Evolutionary conservation across 2,888 invertebrate species (phyloP).

Genomic region (Adela reaumurella): DNA sequence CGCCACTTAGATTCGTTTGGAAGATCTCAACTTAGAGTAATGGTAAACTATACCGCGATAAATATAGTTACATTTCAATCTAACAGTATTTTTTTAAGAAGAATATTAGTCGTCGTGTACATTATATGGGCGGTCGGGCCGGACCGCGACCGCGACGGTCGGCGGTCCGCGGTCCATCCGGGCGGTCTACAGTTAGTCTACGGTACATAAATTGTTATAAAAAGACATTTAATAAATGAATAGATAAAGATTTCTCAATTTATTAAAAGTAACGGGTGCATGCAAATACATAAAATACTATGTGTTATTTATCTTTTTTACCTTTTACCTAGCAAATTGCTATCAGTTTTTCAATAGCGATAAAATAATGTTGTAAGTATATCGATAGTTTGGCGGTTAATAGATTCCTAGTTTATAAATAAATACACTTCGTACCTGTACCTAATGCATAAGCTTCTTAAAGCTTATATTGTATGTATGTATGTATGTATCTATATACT

Average conservation of each 20-base stretch:
- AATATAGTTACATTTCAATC: conserved; percentile 54
- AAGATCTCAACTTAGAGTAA: conserved; percentile 1
- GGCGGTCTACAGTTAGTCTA: conserved; percentile 32
- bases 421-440: background rate
- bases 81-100: conserved; percentile 59
- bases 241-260: conserved; percentile 51
- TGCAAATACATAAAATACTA: conserved; percentile 51
- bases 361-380: conserved; percentile 24
- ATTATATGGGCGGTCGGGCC: conserved; percentile 17
- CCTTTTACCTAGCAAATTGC: conserved; percentile 46
- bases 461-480: background rate
- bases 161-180: background rate
- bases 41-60: conserved; percentile 19
- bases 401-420: background rate
- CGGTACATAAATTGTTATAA: conserved; percentile 42
- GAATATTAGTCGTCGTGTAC: conserved; percentile 55
- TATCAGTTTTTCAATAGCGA: conserved; percentile 46
- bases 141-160: background rate
- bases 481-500: background rate
- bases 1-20: background rate
- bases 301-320: conserved; percentile 56
- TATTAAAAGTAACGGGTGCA: conserved; percentile 50
- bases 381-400: background rate
- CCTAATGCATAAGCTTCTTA: background rate
- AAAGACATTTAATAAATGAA: conserved; percentile 41